Percentiles rank a stretch among this genome's conserved stretches.
Conservation (phyloP, 2,113 vertebrate genomes). For the Cryptoleucopteryx plumbea region DNA sequence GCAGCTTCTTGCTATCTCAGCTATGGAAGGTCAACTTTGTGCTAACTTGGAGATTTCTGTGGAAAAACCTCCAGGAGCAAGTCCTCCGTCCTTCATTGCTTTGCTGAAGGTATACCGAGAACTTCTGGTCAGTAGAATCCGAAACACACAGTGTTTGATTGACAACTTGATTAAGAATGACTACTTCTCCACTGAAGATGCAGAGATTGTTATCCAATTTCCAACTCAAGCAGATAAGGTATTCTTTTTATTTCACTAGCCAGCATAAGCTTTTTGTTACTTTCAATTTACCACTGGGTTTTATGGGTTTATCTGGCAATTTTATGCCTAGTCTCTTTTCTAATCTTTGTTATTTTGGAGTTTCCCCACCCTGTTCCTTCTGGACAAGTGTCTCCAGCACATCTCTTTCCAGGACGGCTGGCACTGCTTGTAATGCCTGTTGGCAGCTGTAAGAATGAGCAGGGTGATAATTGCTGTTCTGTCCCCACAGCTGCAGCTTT, state of each 20-base stretch:
- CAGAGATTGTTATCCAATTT: constrained; percentile 81
- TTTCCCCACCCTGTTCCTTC: background rate
- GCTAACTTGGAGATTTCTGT: background rate
- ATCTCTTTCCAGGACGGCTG: background rate
- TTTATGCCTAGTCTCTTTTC: background rate
- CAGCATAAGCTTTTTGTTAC: background rate
- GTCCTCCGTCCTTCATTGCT: constrained; percentile 23
- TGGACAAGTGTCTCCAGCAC: background rate
- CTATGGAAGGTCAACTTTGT: constrained; percentile 54
- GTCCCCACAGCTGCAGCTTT: background rate
- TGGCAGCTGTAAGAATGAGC: background rate
- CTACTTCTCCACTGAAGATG: constrained; percentile 87
- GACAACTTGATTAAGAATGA: constrained; percentile 84
- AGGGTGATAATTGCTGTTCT: background rate
- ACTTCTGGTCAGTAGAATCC: constrained; percentile 81
- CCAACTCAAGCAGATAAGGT: constrained; percentile 87
- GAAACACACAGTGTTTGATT: constrained; percentile 85
- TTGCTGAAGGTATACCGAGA: constrained; percentile 82
- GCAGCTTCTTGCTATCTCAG: background rate
- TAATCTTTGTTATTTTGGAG: background rate
- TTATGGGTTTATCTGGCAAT: background rate
- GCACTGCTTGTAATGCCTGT: background rate
- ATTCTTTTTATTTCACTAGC: background rate
- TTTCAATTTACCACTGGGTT: background rate
- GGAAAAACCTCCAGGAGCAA: background rate